These are phyloP conservation scores for Andricus quercusramuli DNA, from an alignment of 2,888 invertebrate species.

Conservation along the genomic window DNA sequence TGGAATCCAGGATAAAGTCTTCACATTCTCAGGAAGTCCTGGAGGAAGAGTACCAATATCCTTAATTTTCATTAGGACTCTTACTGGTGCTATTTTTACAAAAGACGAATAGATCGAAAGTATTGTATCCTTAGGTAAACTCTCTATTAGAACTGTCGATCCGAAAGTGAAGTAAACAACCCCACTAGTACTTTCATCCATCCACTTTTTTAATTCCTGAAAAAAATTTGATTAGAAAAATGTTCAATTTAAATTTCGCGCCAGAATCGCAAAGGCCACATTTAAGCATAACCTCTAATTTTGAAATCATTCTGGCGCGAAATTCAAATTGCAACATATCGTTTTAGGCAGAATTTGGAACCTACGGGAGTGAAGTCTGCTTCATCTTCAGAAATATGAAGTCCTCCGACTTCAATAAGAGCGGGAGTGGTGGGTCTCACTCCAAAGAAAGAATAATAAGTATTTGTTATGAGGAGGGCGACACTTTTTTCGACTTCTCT, in stretches of 20 bases:
- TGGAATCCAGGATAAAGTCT: constrained; percentile 61
- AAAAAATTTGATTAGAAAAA: not conserved
- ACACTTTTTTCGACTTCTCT: constrained; percentile 78
- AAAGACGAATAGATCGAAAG: constrained; percentile 58
- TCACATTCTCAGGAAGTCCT: constrained; percentile 63
- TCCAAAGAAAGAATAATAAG: constrained; percentile 79
- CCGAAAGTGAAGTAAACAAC: constrained; percentile 68
- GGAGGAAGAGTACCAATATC: constrained; percentile 52
- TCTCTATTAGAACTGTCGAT: constrained; percentile 60
- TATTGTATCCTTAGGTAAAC: constrained; percentile 58
- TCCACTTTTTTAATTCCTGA: constrained; percentile 63
- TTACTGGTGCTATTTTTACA: constrained; percentile 60
- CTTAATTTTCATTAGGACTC: constrained; percentile 61
- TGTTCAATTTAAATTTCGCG: too few relatives aligned
- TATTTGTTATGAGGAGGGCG: constrained; percentile 79
- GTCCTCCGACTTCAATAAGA: constrained; percentile 80
- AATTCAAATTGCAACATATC: not conserved
- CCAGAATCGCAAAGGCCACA: too few relatives aligned
- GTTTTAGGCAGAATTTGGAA: not conserved
- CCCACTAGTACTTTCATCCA: constrained; percentile 63
- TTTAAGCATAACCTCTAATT: too few relatives aligned
- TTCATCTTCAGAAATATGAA: constrained; percentile 78
- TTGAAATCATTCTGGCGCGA: not conserved
- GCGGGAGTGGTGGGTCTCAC: constrained; percentile 77
- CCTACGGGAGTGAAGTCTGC: constrained; percentile 59